phyloP scores from a whole-genome alignment of 2,113 vertebrate species.

The Spilogale gracilis region DNA sequence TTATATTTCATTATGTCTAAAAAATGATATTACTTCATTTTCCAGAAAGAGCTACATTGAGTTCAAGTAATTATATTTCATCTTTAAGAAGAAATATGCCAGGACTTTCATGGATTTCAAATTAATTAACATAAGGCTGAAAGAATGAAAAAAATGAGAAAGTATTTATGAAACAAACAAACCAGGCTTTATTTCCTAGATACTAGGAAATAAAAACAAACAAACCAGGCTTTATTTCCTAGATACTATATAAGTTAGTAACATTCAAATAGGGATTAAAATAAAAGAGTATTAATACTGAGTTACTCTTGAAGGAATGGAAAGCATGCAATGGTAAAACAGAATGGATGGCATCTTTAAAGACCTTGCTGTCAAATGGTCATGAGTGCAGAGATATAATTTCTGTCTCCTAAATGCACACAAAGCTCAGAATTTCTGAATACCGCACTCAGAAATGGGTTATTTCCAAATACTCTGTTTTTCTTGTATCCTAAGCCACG shows the following conservation, averaged over 20 bases:
- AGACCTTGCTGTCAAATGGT: not conserved
- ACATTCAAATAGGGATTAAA: not conserved
- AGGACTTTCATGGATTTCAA: not conserved
- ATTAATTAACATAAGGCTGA: not conserved
- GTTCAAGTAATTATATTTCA: not conserved
- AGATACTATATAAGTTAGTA: not conserved
- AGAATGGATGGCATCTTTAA: not conserved
- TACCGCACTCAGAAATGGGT: not conserved
- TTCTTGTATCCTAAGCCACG: not conserved
- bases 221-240: not conserved
- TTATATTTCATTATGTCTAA: not conserved
- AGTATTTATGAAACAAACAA: not conserved
- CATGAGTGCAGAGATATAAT: not conserved
- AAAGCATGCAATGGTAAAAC: accelerated
- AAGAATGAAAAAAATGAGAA: not conserved
- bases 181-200: not conserved
- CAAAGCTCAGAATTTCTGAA: not conserved
- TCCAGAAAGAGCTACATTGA: not conserved
- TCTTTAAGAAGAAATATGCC: slow-evolving; percentile 29
- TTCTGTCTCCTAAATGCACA: not conserved
- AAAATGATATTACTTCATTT: not conserved
- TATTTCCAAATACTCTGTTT: not conserved
- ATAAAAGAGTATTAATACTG: not conserved
- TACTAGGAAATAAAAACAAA: not conserved
- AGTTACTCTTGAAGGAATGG: not conserved